These are phyloP conservation scores for Piprites chloris DNA, from an alignment of 2,113 vertebrate species.

Conservation along the genomic window DNA sequence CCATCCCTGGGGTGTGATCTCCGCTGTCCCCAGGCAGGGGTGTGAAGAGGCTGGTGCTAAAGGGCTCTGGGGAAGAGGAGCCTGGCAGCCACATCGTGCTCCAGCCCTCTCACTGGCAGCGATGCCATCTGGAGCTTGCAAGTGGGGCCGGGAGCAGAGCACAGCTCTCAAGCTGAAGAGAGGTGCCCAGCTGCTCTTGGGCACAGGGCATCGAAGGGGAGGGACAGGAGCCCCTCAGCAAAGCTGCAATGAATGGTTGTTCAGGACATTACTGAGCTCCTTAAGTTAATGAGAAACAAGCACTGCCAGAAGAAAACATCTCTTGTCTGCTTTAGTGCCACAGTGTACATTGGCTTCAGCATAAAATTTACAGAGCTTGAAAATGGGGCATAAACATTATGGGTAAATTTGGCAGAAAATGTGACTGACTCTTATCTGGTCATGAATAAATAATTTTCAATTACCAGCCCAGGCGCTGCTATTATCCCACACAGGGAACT, in stretches of 20 bases:
- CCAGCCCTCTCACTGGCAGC: not conserved
- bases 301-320: conserved; percentile 65
- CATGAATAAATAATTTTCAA: conserved; percentile 81
- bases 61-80: not conserved
- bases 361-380: conserved; percentile 82
- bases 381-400: conserved; percentile 76
- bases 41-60: not conserved
- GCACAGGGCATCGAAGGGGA: not conserved
- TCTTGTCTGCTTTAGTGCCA: conserved; percentile 69
- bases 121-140: not conserved
- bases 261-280: conserved; percentile 61
- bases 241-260: conserved; percentile 31
- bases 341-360: conserved; percentile 67
- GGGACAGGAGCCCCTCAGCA: conserved; percentile 25
- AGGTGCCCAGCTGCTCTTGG: not conserved
- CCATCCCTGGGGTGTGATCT: not conserved
- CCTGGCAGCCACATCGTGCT: not conserved
- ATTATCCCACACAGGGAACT: conserved; percentile 44
- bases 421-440: conserved; percentile 70
- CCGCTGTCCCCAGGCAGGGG: not conserved
- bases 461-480: conserved; percentile 46
- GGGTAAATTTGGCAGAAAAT: conserved; percentile 81
- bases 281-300: conserved; percentile 72
- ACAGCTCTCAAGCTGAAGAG: not conserved
- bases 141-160: not conserved